Evolutionary conservation across 1,140 invertebrate species (phyloP).

Genomic region (Catajapyx aquilonaris): DNA sequence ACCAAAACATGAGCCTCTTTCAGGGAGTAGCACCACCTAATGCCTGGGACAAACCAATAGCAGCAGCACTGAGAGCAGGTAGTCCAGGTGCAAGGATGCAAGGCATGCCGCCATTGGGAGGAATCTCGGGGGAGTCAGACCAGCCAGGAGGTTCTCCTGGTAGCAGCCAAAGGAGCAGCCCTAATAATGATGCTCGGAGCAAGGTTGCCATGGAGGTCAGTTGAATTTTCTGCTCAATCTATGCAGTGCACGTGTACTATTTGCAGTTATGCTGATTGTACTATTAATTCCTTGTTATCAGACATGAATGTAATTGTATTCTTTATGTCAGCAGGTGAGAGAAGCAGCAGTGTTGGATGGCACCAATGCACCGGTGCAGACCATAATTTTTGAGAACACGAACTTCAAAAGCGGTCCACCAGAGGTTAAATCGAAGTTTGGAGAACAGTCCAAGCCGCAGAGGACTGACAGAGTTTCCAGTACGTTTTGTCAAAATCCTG

Average conservation of each 20-base stretch:
- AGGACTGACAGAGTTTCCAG: too few relatives aligned
- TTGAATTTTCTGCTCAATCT: not conserved
- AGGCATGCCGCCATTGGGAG: not conserved
- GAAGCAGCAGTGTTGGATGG: constrained; percentile 43
- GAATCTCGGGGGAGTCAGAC: not conserved
- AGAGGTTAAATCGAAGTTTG: too few relatives aligned
- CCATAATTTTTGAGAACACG: constrained; percentile 79
- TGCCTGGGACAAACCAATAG: constrained; percentile 69
- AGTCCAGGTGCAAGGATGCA: constrained; percentile 15
- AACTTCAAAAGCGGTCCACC: constrained; percentile 51
- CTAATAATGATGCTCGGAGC: constrained; percentile 23
- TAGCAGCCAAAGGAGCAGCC: constrained; percentile 32
- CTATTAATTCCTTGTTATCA: not conserved
- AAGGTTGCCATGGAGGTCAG: constrained; percentile 13
- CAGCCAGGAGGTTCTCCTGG: constrained; percentile 12
- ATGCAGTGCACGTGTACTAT: not conserved
- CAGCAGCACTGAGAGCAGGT: constrained; percentile 32
- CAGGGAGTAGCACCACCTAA: constrained; percentile 36
- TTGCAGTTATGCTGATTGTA: not conserved
- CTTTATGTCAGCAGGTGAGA: constrained; percentile 18
- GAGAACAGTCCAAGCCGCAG: too few relatives aligned
- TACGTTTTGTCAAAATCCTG: too few relatives aligned
- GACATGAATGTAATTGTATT: not conserved
- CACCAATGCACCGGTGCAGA: constrained; percentile 55
- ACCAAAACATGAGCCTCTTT: constrained; percentile 17